Evolutionary conservation across 37 sponge, comb jelly and placozoan genomes (phyloP), one percentile per base, ranked within the genome.

Genomic region (Agelas oroides): DNA sequence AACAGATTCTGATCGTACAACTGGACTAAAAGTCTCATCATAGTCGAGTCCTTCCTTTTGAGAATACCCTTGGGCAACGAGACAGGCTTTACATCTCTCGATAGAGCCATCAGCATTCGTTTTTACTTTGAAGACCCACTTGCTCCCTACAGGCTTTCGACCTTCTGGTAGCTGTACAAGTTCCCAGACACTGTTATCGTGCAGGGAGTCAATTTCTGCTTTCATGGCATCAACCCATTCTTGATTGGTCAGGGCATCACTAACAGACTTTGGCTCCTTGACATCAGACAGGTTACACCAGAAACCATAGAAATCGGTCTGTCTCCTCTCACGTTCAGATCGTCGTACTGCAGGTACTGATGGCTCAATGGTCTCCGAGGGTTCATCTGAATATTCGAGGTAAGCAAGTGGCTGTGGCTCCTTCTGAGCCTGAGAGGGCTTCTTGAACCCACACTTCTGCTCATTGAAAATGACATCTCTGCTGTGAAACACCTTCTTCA

Each of bases 1-100:
- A 35, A 92, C 41, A 18, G 92, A 92, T 54, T 87, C 84, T 12
- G 57, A 82, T 61, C 83, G 39, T 21, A 77, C 80, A n/a, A 92
- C 92, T 28, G 92, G 80, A 66, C 77, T 46, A 58, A 92, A 92
- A 23, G 88, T 92, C 56, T 87, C 79, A 73, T 88, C 84, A 36
- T 83, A 91, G 60, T 91, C 87, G 30, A 64, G 72, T 52, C 81
- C 88, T 46, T 52, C 55, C 46, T 77, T 76, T 61, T 92, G 92
- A 6, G 85, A 73, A 57, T 39, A 92, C 19, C 92, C 88, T 60
- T 79, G 66, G 33, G 76, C 82, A 40, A 81, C 76, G 6, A 88
- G 81, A 54, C 76, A 60, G 34, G 82, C 79, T 64, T 88, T 78
- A 65, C 61, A 60, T 59, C 79, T n/a, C 37, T 70, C 79, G 31